Evolutionary conservation across 2,888 invertebrate species (phyloP), one percentile per base, ranked within the genome.

Genomic region (Caradrina clavipalpis): DNA sequence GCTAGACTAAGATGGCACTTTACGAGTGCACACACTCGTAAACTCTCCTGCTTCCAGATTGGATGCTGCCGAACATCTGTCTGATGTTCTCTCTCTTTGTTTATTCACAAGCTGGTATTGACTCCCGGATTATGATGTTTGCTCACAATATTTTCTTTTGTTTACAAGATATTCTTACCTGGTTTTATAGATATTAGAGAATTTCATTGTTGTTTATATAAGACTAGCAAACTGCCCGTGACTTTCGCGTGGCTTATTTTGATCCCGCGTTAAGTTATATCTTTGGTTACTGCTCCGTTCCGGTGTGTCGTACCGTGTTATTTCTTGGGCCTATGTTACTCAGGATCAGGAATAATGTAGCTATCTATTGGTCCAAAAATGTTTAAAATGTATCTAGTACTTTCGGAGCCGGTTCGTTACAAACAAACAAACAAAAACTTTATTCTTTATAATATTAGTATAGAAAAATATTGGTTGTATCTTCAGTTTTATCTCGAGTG

Each of bases 21-120:
- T 82, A 84, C 74, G 84, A 78, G 77, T 73, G 77, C 76, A 70
- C 69, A 17, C 73, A 60, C 73, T 76, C 82, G 74, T 85, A 84
- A 85, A 83, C 31, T 73, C 58, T 57, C 39, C 56, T 22, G 61
- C 57, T 70, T 47, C 45, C 26, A 65, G 74, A 82, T 85, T 85
- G 80, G 63, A 73, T 77, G 71, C 68, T 70, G 68, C 66, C 51
- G 65, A 62, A 59, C 56, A 51, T 15, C 51, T 69, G 76, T 74
- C 61, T 35, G 69, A 64, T n/a, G n/a, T n/a, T n/a, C n/a, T 58
- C 66, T 56, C 59, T 60, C 54, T 77, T 79, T 81, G 69, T 83
- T 81, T 79, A 73, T 83, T 76, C 76, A 83, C 67, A 67, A 70
- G 65, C 63, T 51, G 26, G 47, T 71, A 78, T 81, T 58, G 74